A percentile compares a stretch with the other conserved stretches of the same genome.
Evolutionary conservation across 2,888 invertebrate genomes (phyloP).

Genomic region (Chymomyza caudatula): DNA sequence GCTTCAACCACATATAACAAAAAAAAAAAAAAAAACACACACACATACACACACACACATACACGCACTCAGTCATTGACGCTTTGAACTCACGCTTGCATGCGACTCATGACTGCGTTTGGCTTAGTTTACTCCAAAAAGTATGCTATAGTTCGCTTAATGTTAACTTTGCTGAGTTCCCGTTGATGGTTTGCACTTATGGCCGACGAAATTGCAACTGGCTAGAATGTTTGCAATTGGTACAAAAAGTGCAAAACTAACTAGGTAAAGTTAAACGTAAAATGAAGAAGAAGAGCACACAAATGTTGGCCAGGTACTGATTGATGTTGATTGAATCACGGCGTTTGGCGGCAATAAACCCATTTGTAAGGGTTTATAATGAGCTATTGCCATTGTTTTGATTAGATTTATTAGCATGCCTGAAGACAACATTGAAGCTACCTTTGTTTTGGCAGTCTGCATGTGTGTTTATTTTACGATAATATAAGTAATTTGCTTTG

Average conservation of each 20-base stretch:
- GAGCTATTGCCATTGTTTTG: slow-evolving; percentile 26
- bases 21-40: no score
- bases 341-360: slow-evolving; percentile 7
- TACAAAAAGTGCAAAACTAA: slow-evolving; percentile 59
- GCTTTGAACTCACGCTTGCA: slow-evolving; percentile 70
- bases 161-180: background rate
- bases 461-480: slow-evolving; percentile 68
- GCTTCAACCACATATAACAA: background rate
- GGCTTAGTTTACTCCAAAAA: background rate
- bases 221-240: slow-evolving; percentile 38
- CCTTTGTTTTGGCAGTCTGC: slow-evolving; percentile 12
- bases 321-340: slow-evolving; percentile 51
- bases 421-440: slow-evolving; percentile 35
- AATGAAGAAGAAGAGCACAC: background rate
- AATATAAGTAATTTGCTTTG: slow-evolving; percentile 46
- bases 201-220: slow-evolving; percentile 64
- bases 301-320: slow-evolving; percentile 36
- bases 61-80: background rate
- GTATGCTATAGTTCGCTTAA: background rate
- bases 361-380: slow-evolving; percentile 7
- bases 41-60: background rate
- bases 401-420: slow-evolving; percentile 53
- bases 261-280: slow-evolving; percentile 13
- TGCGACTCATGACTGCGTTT: slow-evolving; percentile 58
- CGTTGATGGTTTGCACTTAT: slow-evolving; percentile 39